These are phyloP conservation scores for Xiphophorus couchianus DNA, from an alignment of 2,113 vertebrate genomes.

Conservation along the genomic window DNA sequence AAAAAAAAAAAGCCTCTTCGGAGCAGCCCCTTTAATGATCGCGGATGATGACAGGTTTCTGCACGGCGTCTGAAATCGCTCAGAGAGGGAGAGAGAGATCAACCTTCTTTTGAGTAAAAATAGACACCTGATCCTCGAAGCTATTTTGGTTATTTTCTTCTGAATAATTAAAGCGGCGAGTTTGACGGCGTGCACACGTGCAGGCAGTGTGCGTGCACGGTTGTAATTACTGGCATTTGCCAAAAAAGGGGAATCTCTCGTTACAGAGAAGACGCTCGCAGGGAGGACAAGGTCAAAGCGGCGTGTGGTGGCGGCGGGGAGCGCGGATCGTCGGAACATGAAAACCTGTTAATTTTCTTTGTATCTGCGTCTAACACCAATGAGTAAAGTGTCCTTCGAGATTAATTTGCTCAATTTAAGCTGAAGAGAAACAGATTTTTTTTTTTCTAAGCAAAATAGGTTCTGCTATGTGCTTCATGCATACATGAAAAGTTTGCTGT, in stretches of 20 bases:
- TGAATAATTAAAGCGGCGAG: conserved; percentile 51
- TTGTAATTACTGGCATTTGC: conserved; percentile 61
- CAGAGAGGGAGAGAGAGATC: conserved; percentile 30
- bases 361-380: neutral
- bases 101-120: conserved; percentile 58
- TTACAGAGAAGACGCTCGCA: conserved; percentile 49
- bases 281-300: conserved; percentile 62
- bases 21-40: conserved; percentile 45
- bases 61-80: conserved; percentile 42
- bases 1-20: conserved; percentile 16
- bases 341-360: conserved; percentile 18
- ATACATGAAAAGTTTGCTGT: neutral
- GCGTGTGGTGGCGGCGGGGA: conserved; percentile 21
- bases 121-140: conserved; percentile 48
- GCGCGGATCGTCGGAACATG: conserved; percentile 8
- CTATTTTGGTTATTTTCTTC: conserved; percentile 44
- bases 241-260: conserved; percentile 46
- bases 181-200: conserved; percentile 6
- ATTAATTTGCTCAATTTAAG: neutral
- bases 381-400: neutral
- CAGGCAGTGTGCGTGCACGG: conserved; percentile 11
- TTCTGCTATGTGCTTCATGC: neutral
- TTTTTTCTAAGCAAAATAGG: neutral
- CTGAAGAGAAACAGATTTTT: neutral
- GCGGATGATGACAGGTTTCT: conserved; percentile 46